These are phyloP conservation scores for Podabrus alpinus DNA, from an alignment of 2,888 invertebrate genomes.

Conservation along the genomic window DNA sequence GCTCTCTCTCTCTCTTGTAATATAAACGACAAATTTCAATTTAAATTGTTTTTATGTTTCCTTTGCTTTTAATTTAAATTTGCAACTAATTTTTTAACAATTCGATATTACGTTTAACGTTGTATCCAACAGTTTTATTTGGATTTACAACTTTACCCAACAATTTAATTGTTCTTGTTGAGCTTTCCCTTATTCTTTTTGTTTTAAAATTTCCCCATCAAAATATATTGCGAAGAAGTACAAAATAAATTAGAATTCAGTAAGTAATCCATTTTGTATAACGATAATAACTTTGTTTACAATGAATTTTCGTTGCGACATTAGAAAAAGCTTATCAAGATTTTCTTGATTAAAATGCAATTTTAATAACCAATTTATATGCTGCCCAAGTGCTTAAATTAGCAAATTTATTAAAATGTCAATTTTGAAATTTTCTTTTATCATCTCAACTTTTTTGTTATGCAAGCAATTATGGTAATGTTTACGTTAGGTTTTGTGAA, in stretches of 20 bases:
- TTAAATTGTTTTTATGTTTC: neutral
- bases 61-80: neutral
- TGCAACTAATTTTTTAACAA: neutral
- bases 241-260: neutral
- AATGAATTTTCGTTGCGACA: neutral
- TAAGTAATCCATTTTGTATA: neutral
- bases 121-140: neutral
- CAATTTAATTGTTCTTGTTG: neutral
- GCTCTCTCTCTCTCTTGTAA: neutral
- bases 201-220: neutral
- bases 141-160: neutral
- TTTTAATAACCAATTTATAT: constrained; percentile 3
- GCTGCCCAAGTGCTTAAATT: neutral
- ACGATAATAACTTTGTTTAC: neutral
- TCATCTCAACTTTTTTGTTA: neutral
- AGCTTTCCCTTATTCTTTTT: neutral
- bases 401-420: constrained; percentile 1
- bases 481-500: neutral
- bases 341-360: neutral
- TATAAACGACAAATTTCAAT: neutral
- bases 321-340: neutral
- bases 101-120: neutral
- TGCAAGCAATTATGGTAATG: neutral
- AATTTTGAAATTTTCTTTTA: neutral
- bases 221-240: neutral